These are phyloP conservation scores for Rousettus leschenaultii DNA, from an alignment of 2,113 vertebrate species.

Conservation along the genomic window DNA sequence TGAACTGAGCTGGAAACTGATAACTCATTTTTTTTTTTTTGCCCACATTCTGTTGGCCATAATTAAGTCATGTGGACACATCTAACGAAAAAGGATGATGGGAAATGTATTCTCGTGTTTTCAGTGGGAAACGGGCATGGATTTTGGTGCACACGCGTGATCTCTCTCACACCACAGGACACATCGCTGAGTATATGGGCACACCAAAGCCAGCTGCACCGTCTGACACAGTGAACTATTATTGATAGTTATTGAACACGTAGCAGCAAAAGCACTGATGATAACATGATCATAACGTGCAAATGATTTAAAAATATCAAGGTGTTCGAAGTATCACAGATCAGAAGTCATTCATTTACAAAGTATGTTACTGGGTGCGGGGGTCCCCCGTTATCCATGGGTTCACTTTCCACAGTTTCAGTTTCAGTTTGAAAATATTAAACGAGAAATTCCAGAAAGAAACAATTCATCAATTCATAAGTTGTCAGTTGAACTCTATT, in stretches of 20 bases:
- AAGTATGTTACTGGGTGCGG: background rate
- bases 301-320: background rate
- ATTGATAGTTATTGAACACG: background rate
- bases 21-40: background rate
- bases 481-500: background rate
- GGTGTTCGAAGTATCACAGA: background rate
- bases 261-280: background rate
- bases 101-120: background rate
- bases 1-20: background rate
- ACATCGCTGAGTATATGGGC: background rate
- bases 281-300: background rate
- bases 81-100: background rate
- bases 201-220: accelerated
- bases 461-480: background rate
- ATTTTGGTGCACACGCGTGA: background rate
- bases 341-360: background rate
- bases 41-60: background rate
- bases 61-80: background rate
- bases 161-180: background rate
- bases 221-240: background rate
- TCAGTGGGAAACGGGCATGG: background rate
- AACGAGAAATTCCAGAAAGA: background rate
- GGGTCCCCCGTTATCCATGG: background rate
- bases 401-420: background rate
- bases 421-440: background rate